Conservation (phyloP, 2,113 vertebrate species). For the Stegastes partitus region DNA sequence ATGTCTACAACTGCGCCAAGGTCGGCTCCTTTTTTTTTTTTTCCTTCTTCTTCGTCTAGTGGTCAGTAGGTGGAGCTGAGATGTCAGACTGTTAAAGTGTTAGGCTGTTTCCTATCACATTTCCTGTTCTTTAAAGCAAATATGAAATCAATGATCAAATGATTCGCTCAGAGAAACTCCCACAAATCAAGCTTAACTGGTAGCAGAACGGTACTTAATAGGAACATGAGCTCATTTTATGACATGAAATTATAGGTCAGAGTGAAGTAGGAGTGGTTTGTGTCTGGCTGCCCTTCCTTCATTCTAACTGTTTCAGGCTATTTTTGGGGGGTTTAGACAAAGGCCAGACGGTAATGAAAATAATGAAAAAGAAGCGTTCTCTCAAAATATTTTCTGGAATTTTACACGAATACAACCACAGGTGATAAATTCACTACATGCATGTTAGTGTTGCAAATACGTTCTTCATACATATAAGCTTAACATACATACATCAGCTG, state of each 20-base stretch:
- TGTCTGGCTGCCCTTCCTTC: conserved; percentile 7
- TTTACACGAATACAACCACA: too few relatives aligned
- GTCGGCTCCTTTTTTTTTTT: not conserved
- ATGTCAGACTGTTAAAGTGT: not conserved
- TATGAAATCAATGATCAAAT: not conserved
- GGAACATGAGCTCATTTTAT: conserved; percentile 11
- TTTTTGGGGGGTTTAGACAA: not conserved
- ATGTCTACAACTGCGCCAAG: not conserved
- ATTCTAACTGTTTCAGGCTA: not conserved
- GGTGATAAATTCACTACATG: too few relatives aligned
- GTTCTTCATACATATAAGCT: too few relatives aligned
- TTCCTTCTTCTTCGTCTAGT: too few relatives aligned
- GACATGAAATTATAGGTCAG: not conserved
- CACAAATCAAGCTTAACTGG: not conserved
- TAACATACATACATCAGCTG: too few relatives aligned
- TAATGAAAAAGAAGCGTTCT: not conserved
- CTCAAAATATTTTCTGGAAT: not conserved
- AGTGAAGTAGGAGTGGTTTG: not conserved
- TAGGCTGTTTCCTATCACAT: conserved; percentile 3
- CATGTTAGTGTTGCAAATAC: too few relatives aligned
- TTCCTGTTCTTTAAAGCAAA: conserved; percentile 29
- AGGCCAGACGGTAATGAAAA: not conserved
- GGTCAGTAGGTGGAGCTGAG: too few relatives aligned
- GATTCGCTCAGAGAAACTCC: not conserved
- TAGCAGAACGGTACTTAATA: not conserved